These are phyloP conservation scores for Maniola hyperantus DNA, from an alignment of 2,888 invertebrate species.

Conservation along the genomic window DNA sequence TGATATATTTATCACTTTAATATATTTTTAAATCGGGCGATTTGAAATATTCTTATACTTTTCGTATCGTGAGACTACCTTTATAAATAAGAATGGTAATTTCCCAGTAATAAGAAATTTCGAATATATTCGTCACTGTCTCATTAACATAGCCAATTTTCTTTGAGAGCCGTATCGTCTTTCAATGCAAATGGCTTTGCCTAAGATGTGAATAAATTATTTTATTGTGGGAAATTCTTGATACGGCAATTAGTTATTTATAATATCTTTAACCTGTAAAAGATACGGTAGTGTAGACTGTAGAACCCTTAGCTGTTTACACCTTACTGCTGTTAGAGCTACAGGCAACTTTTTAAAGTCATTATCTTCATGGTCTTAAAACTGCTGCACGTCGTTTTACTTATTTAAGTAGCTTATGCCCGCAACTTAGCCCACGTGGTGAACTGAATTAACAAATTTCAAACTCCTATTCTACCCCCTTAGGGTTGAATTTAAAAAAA, in stretches of 20 bases:
- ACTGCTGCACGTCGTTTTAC: no score
- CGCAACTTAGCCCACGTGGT: no score
- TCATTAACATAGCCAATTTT: slow-evolving; percentile 37
- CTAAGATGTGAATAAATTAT: slow-evolving; percentile 33
- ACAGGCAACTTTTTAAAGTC: no score
- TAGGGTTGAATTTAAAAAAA: no score
- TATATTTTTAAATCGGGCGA: background rate
- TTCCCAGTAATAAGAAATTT: slow-evolving; percentile 12
- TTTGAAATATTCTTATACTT: background rate
- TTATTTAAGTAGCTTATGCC: no score
- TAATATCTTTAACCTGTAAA: background rate
- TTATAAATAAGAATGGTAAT: slow-evolving; percentile 20
- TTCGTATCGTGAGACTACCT: background rate
- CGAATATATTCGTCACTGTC: slow-evolving; percentile 33
- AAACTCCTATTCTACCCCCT: no score
- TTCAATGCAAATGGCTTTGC: slow-evolving; percentile 32
- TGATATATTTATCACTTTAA: background rate
- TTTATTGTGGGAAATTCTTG: slow-evolving; percentile 22
- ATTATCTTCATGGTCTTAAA: no score
- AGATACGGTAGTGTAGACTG: no score
- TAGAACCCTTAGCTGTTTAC: no score
- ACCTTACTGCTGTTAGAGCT: no score
- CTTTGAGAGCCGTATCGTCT: slow-evolving; percentile 28
- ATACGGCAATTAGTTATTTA: slow-evolving; percentile 23
- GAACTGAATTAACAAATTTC: no score